These are phyloP conservation scores for Nowickia ferox DNA, from an alignment of 2,888 invertebrate genomes.

Conservation along the genomic window DNA sequence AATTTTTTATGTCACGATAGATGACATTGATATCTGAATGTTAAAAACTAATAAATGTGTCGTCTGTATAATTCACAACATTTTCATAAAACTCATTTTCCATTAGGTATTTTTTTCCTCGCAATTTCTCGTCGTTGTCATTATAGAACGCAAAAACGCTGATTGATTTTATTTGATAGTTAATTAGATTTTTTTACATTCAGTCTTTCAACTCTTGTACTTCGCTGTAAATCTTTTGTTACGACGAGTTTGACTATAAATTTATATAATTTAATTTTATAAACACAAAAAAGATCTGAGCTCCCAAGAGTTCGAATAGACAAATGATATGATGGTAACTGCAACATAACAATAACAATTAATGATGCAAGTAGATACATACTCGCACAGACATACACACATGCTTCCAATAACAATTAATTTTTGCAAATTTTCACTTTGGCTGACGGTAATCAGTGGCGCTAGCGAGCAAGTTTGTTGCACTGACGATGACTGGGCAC, in stretches of 20 bases:
- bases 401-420: conserved; percentile 73
- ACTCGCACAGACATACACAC: no score
- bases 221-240: conserved; percentile 20
- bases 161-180: conserved; percentile 42
- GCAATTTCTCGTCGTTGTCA: conserved; percentile 7
- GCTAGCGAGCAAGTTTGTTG: conserved; percentile 42
- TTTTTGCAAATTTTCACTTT: conserved; percentile 81
- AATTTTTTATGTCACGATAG: no score
- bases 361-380: not conserved
- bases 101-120: not conserved
- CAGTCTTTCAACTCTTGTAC: not conserved
- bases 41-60: no score
- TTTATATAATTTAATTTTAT: conserved; percentile 61
- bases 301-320: conserved; percentile 12
- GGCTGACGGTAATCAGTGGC: conserved; percentile 68
- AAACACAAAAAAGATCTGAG: conserved; percentile 5
- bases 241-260: conserved; percentile 14
- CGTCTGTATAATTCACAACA: not conserved
- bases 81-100: conserved; percentile 29
- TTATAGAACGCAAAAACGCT: conserved; percentile 1
- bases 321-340: conserved; percentile 13
- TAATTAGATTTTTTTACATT: conserved; percentile 1
- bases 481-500: conserved; percentile 31
- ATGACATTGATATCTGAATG: no score
- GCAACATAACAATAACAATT: conserved; percentile 21